Evolutionary conservation across 2,113 vertebrate genomes (phyloP).

Genomic region (Coptodon bakossiorum): DNA sequence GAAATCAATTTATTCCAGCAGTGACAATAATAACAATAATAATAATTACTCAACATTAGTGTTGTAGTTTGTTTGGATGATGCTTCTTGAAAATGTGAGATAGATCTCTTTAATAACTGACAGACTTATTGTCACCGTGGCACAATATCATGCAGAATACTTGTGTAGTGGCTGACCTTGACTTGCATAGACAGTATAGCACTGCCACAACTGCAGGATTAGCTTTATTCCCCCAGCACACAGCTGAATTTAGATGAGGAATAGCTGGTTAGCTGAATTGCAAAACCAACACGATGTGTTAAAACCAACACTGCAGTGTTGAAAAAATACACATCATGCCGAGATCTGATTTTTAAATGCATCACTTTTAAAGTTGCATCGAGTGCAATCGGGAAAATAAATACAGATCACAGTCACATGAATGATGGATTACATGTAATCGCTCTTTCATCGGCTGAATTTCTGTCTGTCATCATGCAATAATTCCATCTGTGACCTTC

Average conservation of each 20-base stretch:
- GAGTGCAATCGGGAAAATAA: background rate
- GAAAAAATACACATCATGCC: background rate
- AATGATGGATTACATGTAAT: background rate
- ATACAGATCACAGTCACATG: background rate
- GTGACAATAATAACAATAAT: background rate
- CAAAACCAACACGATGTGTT: background rate
- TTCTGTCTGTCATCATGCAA: background rate
- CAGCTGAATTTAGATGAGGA: background rate
- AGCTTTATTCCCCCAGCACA: background rate
- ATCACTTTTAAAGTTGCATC: background rate
- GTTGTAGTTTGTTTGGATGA: background rate
- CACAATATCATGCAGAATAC: background rate
- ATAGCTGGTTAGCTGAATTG: background rate
- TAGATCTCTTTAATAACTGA: background rate
- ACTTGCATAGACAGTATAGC: background rate
- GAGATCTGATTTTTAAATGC: background rate
- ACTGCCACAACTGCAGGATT: background rate
- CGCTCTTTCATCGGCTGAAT: background rate
- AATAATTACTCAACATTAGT: background rate
- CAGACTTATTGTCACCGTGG: rapidly evolving
- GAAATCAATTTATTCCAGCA: background rate
- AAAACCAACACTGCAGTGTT: background rate
- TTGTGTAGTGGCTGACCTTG: background rate
- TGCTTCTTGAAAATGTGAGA: background rate
- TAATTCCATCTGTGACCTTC: background rate